Base-by-base conservation (phyloP, 2,113 vertebrate species). In the Garra rufa region DNA sequence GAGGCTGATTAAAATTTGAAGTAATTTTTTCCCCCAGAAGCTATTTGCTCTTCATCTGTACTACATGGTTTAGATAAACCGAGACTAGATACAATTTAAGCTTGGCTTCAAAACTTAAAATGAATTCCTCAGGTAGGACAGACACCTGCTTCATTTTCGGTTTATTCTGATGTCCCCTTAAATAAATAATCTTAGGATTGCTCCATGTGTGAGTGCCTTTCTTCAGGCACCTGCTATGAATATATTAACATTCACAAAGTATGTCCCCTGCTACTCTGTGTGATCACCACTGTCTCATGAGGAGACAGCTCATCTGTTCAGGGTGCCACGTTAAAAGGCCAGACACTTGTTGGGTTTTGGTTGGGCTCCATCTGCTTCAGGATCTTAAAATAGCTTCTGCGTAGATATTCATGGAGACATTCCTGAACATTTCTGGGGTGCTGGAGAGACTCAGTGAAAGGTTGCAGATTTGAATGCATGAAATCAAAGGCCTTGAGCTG, bases 221-320 rank as follows among this genome's bases (percentile, higher is more conserved):
- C 48, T 79, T 44, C 24, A 71, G 59, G 59, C 78, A 75, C 74
- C 65, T 86, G 65, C 74, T 67, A 38, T 77, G 73, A 86, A 83
- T 86, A 86, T 9, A 83, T 86, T 82, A 82, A 71, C 81, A 86
- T 86, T 73, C 85, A 78, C 50, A 48, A 30, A 52, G 73, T 78
- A 24, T 78, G n/a, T 86, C 43, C 21, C 43, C 46, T 81, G 71
- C 85, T 71, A 74, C 30, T 55, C 17, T 67, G 59, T 73, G 28
- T 19, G 46, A 57, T 59, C 76, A 52, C 10, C 24, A 21, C 48
- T 19, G 61, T 24, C 30, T 70, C 65, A 24, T n/a, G 48, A 63
- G 24, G 38, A 46, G 76, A 61, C 57, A 28, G 57, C 57, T 79
- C 57, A 63, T 79, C 55, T 79, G 57, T 79, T 79, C 38, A 46